Evolutionary conservation across 2,888 invertebrate species (phyloP).

Genomic region (Nysson spinosus): DNA sequence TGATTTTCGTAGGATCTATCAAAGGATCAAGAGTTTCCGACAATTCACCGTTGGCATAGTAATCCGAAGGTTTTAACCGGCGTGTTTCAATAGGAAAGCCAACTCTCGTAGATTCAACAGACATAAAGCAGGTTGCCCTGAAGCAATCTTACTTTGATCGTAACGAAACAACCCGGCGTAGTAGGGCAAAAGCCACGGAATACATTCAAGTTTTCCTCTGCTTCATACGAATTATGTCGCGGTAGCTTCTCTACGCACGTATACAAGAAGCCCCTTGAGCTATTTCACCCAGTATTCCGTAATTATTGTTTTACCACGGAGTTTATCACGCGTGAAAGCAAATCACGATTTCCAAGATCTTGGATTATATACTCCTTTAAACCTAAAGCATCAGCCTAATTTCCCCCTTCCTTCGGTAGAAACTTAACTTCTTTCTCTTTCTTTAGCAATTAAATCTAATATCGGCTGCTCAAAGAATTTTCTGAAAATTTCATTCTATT

Average conservation of each 20-base stretch:
- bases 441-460: too few relatives aligned
- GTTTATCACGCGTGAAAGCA: conserved; percentile 36
- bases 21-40: too few relatives aligned
- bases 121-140: conserved; percentile 16
- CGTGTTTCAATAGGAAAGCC: conserved; percentile 3
- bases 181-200: neutral
- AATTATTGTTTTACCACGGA: conserved; percentile 44
- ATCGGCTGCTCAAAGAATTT: too few relatives aligned
- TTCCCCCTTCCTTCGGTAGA: too few relatives aligned
- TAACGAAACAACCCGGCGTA: neutral
- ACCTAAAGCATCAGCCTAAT: conserved; percentile 1
- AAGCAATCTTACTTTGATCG: conserved; percentile 18
- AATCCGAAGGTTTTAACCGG: neutral
- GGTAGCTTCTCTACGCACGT: conserved; percentile 2
- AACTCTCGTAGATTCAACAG: neutral
- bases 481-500: too few relatives aligned
- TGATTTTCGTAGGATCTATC: too few relatives aligned
- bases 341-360: neutral
- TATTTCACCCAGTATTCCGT: conserved; percentile 23
- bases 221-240: conserved; percentile 34
- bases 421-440: too few relatives aligned
- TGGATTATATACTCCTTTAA: neutral
- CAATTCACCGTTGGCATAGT: too few relatives aligned
- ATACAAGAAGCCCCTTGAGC: conserved; percentile 13
- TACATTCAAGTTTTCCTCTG: conserved; percentile 24